These are phyloP conservation scores for Acheta domesticus DNA, from an alignment of 2,888 invertebrate genomes.

Conservation along the genomic window DNA sequence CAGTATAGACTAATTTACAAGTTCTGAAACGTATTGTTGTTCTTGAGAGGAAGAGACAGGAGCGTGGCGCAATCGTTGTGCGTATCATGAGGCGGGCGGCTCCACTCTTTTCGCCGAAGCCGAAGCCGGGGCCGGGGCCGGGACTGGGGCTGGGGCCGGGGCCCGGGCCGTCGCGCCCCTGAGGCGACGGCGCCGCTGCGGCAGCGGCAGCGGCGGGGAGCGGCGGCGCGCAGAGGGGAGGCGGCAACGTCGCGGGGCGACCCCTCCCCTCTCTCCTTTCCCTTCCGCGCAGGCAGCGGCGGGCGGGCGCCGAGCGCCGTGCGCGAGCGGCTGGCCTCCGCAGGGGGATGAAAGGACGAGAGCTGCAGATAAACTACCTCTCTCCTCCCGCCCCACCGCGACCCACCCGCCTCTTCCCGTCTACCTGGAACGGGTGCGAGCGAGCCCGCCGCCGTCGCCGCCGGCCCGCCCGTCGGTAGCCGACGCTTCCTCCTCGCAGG, in stretches of 20 bases:
- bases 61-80: no score
- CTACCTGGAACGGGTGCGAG: no score
- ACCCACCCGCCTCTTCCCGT: not conserved
- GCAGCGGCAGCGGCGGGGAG: not conserved
- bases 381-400: not conserved
- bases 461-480: no score
- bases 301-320: not conserved
- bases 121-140: not conserved
- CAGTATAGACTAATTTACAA: no score
- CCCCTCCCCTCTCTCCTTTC: conserved; percentile 3
- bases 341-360: conserved; percentile 3
- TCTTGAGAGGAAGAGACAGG: no score
- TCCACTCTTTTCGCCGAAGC: no score
- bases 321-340: not conserved
- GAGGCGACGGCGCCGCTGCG: not conserved
- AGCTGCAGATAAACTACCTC: not conserved
- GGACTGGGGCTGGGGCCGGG: not conserved
- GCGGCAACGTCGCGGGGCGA: conserved; percentile 9
- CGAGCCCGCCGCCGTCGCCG: no score
- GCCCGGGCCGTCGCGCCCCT: not conserved
- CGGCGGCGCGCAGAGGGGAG: not conserved
- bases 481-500: no score
- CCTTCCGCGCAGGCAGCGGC: not conserved
- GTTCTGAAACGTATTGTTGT: no score
- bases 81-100: no score